A percentile compares a stretch with the other conserved stretches of the same genome.
Evolutionary conservation across 2,888 invertebrate species (phyloP).

Genomic region (Thysanoteuthis rhombus): DNA sequence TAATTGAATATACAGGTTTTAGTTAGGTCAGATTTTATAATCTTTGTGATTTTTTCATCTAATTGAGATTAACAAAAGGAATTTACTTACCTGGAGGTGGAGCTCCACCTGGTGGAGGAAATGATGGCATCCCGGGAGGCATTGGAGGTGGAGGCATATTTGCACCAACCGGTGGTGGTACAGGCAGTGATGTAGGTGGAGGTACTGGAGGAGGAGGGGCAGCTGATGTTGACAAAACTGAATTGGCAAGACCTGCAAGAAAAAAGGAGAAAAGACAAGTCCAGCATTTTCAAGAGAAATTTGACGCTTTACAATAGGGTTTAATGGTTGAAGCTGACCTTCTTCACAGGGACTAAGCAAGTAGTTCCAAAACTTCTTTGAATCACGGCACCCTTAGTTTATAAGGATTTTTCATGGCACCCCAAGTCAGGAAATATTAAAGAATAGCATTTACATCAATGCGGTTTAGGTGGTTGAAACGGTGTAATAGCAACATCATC

Average conservation of each 20-base stretch:
- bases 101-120: conserved; percentile 45
- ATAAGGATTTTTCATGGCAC: no score
- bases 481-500: no score
- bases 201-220: conserved; percentile 37
- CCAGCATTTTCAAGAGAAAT: conserved; percentile 37
- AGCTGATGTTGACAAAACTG: conserved; percentile 39
- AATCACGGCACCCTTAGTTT: no score
- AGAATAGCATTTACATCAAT: no score
- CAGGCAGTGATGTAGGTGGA: conserved; percentile 39
- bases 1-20: no score
- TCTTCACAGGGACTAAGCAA: conserved; percentile 77
- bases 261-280: conserved; percentile 74
- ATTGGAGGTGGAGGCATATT: conserved; percentile 48
- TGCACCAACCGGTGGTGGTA: conserved; percentile 43
- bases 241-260: conserved; percentile 43
- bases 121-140: conserved; percentile 53
- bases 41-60: no score
- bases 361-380: not conserved
- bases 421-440: no score
- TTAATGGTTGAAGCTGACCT: conserved; percentile 68
- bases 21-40: no score
- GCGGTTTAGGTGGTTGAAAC: no score
- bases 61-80: not conserved
- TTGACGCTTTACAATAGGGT: conserved; percentile 43
- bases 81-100: conserved; percentile 33